Base-by-base conservation (phyloP, 1,140 invertebrate genomes). In the Phymorhynchus buccinoides region DNA sequence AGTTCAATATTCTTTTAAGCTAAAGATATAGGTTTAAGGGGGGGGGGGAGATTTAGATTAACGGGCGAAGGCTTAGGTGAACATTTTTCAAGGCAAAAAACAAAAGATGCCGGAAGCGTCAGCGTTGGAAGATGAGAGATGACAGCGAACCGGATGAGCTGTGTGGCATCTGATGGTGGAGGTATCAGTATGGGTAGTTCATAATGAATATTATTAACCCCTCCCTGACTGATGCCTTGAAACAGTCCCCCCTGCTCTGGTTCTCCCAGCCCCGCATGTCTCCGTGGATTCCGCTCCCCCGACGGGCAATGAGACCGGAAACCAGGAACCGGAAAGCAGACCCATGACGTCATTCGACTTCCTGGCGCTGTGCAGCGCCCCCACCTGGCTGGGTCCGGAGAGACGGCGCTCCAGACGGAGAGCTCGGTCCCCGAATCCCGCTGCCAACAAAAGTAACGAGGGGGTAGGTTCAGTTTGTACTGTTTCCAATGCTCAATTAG, bases 311-410 rank as follows among this genome's bases (percentile, higher is more conserved):
- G 87, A 86, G 27, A 35, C 82, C 2, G 48, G 30, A 0, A 78
- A 48, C 30, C n/a, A n/a, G n/a, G 84, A 86, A 16, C 86, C 83
- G 30, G 88, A 88, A 77, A 87, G 81, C 37, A 84, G 85, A 73
- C n/a, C n/a, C n/a, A 84, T 87, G 79, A 88, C 84, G 52, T 87
- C 86, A 39, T 92, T 92, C 86, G 91, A 92, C 84, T 89, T 92
- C 56, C 89, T 91, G 79, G 91, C 91, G 32, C 84, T 92, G 27
- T 92, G 91, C 86, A 91, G 90, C 83, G 87, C 89, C n/a, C 90
- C 91, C n/a, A 90, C 90, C 6, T 92, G 91, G 91, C 87, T 92
- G 35, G 90, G 91, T 30, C 87, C 87, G 42, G 90, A 91, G 39
- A 86, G 89, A 71, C 85, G 89, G 27, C 88, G 90, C 48, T 90